Base-by-base conservation (phyloP, 2,797 vertebrate species). In the Furcifer pardalis region DNA sequence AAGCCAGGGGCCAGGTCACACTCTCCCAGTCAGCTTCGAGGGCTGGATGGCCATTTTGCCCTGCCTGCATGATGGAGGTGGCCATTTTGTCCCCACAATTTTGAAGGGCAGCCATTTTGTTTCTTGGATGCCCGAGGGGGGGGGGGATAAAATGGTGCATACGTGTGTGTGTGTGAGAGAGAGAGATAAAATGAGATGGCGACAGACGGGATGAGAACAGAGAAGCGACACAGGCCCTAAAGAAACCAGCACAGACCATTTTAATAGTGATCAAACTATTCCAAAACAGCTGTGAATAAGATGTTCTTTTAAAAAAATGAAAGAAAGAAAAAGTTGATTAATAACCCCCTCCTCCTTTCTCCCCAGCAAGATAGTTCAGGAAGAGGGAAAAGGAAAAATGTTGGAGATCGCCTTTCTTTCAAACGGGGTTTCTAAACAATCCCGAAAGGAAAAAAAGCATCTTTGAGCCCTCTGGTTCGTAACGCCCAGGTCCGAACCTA, bases 391-490 rank as follows among this genome's bases (percentile, higher is more conserved):
- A 82, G 25, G 77, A 83, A 79, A 90, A 88, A 92, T 93, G 88
- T 91, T 86, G 93, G 90, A 89, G 87, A 89, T 91, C 76, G 90
- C 81, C 81, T 90, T 88, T 91, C 92, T 95, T 94, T 90, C 92
- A 63, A 94, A 60, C 68, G 42, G 3, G 7, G 4, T 23, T 21
- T 9, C 17, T 6, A 3, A 40, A 44, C n/a, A 59, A 62, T 74
- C 65, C 91, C 91, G 89, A 88, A 94, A 44, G 30, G 6, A 32
- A 86, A 93, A 96, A 89, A 94, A 44, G n/a, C 77, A 92, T 87
- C 87, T 68, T 87, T 77, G 87, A 89, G 56, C 89, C 92, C 91
- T 90, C 85, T 81, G 86, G 68, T 85, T 90, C 52, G 91, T 0
- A 21, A 84, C 68, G 88, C 77, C 88, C 91, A 87, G 90, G 89